These are phyloP conservation scores for Xiphophorus couchianus DNA, from an alignment of 2,113 vertebrate species.

Conservation along the genomic window DNA sequence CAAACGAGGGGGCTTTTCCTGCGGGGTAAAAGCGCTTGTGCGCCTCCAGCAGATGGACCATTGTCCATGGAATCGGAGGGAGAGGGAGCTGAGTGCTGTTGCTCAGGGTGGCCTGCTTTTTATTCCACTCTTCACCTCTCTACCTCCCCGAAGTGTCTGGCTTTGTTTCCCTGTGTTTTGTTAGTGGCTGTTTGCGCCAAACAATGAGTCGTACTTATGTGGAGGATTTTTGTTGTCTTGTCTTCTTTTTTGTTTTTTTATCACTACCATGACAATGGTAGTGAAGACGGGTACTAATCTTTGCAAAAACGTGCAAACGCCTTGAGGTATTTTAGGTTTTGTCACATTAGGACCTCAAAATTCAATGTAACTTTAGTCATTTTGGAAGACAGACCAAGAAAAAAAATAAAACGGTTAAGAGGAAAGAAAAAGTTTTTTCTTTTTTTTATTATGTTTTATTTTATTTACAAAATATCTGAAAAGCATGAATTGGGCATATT, in stretches of 20 bases:
- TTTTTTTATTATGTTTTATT: no score
- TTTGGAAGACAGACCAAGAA: background rate
- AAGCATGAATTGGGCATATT: background rate
- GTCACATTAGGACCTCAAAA: no score
- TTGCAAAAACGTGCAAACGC: background rate
- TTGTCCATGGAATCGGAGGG: conserved; percentile 72
- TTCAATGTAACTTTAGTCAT: background rate
- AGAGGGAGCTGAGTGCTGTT: conserved; percentile 64
- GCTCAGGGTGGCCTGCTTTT: conserved; percentile 62
- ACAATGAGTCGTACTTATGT: conserved; percentile 65
- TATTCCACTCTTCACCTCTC: conserved; percentile 65
- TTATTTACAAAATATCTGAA: background rate
- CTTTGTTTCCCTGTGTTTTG: conserved; percentile 63
- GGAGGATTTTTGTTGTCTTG: conserved; percentile 23
- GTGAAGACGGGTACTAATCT: conserved; percentile 33
- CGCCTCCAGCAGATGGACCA: conserved; percentile 83
- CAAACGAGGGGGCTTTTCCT: conserved; percentile 72
- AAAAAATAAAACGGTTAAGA: background rate
- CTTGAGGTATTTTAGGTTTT: background rate
- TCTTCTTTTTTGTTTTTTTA: conserved; percentile 15
- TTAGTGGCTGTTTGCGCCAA: conserved; percentile 62
- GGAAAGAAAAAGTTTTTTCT: background rate
- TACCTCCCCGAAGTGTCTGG: conserved; percentile 46
- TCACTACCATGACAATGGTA: no score
- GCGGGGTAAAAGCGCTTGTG: conserved; percentile 64